Evolutionary conservation across 2,113 vertebrate species (phyloP).

Genomic region (Sander vitreus): DNA sequence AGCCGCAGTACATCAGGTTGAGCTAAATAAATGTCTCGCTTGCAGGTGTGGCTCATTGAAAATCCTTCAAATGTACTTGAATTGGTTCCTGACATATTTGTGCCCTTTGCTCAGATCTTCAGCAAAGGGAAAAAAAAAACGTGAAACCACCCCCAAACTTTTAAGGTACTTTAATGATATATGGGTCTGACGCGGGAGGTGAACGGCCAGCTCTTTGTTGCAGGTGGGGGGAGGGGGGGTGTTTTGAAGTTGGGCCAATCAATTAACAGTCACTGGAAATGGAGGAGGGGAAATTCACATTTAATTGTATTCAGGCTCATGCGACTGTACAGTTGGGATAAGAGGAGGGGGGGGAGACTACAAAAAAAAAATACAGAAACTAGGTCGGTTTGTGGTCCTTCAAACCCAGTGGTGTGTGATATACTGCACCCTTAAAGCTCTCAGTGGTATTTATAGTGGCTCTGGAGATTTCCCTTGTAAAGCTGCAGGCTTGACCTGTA

Average conservation of each 20-base stretch:
- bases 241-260: slow-evolving; percentile 83
- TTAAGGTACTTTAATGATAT: slow-evolving; percentile 72
- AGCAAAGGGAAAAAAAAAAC: slow-evolving; percentile 24
- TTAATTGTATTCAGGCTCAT: slow-evolving; percentile 81
- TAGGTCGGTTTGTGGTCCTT: slow-evolving; percentile 73
- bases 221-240: slow-evolving; percentile 1
- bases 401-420: slow-evolving; percentile 78
- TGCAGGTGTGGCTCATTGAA: slow-evolving; percentile 70
- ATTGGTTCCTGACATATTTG: slow-evolving; percentile 64
- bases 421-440: slow-evolving; percentile 83
- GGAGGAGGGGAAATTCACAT: slow-evolving; percentile 67
- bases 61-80: slow-evolving; percentile 54
- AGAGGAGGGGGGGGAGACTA: background rate
- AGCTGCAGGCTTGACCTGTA: slow-evolving; percentile 88
- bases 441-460: slow-evolving; percentile 87
- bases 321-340: slow-evolving; percentile 51
- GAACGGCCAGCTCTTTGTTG: slow-evolving; percentile 71
- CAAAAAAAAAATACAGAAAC: slow-evolving; percentile 65
- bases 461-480: slow-evolving; percentile 90
- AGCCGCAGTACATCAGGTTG: slow-evolving; percentile 60
- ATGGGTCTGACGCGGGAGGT: slow-evolving; percentile 58
- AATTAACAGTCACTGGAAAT: slow-evolving; percentile 77
- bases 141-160: slow-evolving; percentile 44
- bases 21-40: slow-evolving; percentile 56
- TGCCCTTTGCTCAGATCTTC: slow-evolving; percentile 57